Evolutionary conservation across 2,888 invertebrate genomes (phyloP), one percentile per base, ranked within the genome.

Genomic region (Phyllotreta cruciferae): DNA sequence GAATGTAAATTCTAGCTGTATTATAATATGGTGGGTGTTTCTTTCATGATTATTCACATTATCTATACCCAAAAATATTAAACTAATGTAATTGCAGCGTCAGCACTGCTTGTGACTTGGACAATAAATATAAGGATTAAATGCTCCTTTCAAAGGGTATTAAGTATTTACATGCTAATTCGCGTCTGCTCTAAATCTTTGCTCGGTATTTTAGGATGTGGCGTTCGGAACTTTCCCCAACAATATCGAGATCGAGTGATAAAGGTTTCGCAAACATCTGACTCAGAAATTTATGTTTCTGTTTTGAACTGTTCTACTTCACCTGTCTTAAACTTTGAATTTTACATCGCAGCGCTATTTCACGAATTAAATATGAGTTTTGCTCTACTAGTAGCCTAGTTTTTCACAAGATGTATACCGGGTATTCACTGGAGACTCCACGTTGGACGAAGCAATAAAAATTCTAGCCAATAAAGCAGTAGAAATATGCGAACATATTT

Each of bases 201-300:
- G 57, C 50, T 38, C 50, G 37, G 37, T 57, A 39, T 50, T 38
- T 57, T 50, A 41, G 39, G 50, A 57, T 57, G 38, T 57, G 50
- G 41, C 57, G 24, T 13, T 49, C 49, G 11, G 41, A 57, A 57
- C 57, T 57, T 57, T 56, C 14, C 24, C 57, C 38, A 52, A 57
- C 49, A 50, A 57, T 57, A 57, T 57, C 39, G 49, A 57, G 57
- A 49, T 57, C 50, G 39, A 37, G 57, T 57, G 57, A 50, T 57
- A 57, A 57, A 57, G 57, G 57, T 49, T 57, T 49, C 39, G 57
- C 49, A 57, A 49, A 57, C 49, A 49, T 47, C 39, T 50, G 57
- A 57, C 38, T 57, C 7, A 24, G 14, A 24, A 57, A 57, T 57
- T 57, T 57, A 57, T 57, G 49, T 47, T 57, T 50, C 57, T 57